Evolutionary conservation across 2,797 vertebrate species (phyloP).

Genomic region (Rhincodon typus): DNA sequence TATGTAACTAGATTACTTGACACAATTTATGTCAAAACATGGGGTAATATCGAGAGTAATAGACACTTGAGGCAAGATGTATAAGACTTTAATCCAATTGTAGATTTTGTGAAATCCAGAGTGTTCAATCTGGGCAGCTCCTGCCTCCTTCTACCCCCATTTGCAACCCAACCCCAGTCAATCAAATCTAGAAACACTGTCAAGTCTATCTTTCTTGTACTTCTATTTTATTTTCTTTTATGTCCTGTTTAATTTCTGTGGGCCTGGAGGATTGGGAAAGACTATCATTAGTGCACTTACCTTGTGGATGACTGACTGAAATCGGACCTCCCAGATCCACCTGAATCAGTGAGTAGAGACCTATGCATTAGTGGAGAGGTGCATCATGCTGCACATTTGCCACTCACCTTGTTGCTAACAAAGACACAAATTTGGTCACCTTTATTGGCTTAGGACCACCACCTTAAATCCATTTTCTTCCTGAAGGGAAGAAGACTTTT

Average conservation of each 20-base stretch:
- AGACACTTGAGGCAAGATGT: background rate
- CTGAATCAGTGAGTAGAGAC: background rate
- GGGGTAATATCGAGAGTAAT: background rate
- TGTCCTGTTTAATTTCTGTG: background rate
- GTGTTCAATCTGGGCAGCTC: background rate
- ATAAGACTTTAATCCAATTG: background rate
- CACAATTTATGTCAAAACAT: background rate
- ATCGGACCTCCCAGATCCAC: background rate
- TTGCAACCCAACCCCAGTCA: background rate
- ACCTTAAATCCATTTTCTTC: too few relatives aligned
- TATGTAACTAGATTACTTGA: background rate
- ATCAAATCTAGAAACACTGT: background rate
- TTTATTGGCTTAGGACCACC: background rate
- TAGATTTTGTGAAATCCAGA: background rate
- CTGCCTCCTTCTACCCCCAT: background rate
- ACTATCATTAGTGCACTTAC: background rate
- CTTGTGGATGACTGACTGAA: too few relatives aligned
- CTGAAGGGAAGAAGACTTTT: too few relatives aligned
- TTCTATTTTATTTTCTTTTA: background rate
- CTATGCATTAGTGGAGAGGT: background rate
- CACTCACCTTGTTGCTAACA: background rate
- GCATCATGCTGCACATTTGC: background rate
- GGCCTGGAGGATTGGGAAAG: background rate
- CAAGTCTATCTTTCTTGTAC: background rate
- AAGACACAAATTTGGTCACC: background rate